Conservation (phyloP, 1,140 invertebrate genomes). For the Dreissena polymorpha region DNA sequence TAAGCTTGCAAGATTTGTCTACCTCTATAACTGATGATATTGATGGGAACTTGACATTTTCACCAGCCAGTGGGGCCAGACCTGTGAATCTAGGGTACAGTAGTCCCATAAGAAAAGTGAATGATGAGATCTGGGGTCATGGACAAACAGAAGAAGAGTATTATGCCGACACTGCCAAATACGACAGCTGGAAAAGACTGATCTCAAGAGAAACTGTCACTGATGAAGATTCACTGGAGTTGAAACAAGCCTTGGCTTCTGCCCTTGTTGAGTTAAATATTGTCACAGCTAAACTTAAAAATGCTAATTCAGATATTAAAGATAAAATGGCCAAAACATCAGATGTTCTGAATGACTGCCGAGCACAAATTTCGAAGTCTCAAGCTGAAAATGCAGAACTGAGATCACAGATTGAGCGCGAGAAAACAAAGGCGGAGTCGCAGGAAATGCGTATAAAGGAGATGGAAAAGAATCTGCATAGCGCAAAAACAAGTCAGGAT, state of each 20-base stretch:
- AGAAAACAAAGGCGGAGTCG: slow-evolving; percentile 58
- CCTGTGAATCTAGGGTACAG: slow-evolving; percentile 70
- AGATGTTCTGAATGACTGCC: slow-evolving; percentile 73
- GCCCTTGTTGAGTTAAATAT: slow-evolving; percentile 74
- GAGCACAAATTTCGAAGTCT: slow-evolving; percentile 67
- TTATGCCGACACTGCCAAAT: slow-evolving; percentile 56
- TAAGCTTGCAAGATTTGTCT: slow-evolving; percentile 62
- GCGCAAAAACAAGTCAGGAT: slow-evolving; percentile 56
- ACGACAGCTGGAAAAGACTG: slow-evolving; percentile 59
- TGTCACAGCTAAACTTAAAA: slow-evolving; percentile 71
- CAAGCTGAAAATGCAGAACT: slow-evolving; percentile 75
- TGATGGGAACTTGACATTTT: slow-evolving; percentile 62
- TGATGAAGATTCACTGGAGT: slow-evolving; percentile 68
- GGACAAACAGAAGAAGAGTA: slow-evolving; percentile 59
- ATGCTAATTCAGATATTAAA: slow-evolving; percentile 70
- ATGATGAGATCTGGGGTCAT: slow-evolving; percentile 71
- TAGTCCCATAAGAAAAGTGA: slow-evolving; percentile 70
- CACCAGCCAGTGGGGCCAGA: slow-evolving; percentile 57
- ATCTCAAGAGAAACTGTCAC: slow-evolving; percentile 56
- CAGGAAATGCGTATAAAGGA: slow-evolving; percentile 63
- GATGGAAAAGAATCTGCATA: slow-evolving; percentile 61
- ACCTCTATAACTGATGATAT: slow-evolving; percentile 56
- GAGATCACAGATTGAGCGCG: slow-evolving; percentile 66
- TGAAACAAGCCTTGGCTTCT: slow-evolving; percentile 73
- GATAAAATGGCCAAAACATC: slow-evolving; percentile 72